Conservation (phyloP, 2,113 vertebrate genomes). For the Pleuronectes platessa region DNA sequence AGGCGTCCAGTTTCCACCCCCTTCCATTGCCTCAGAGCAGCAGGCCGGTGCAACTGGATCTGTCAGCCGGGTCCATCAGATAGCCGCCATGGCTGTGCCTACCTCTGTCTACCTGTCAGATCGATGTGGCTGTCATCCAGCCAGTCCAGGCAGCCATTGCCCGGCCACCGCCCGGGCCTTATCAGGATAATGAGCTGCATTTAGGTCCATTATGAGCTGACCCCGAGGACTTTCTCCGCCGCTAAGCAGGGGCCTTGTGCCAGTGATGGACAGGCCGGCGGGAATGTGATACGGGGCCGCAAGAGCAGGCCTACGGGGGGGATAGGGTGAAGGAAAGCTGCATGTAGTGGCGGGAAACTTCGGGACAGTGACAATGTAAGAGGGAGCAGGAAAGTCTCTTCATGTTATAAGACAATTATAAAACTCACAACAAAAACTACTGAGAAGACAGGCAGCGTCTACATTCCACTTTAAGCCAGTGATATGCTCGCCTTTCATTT, state of each 20-base stretch:
- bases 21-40: slow-evolving; percentile 62
- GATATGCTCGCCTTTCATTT: too few relatives aligned
- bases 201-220: slow-evolving; percentile 78
- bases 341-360: slow-evolving; percentile 12
- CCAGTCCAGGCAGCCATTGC: slow-evolving; percentile 72
- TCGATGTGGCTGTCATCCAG: slow-evolving; percentile 73
- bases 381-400: not conserved
- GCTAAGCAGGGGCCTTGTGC: slow-evolving; percentile 72
- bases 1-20: slow-evolving; percentile 72
- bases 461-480: not conserved
- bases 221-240: slow-evolving; percentile 77
- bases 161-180: slow-evolving; percentile 69
- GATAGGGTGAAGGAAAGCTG: slow-evolving; percentile 27
- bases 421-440: not conserved
- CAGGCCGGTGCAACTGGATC: slow-evolving; percentile 73
- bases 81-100: slow-evolving; percentile 61
- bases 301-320: slow-evolving; percentile 32
- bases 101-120: slow-evolving; percentile 71
- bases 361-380: slow-evolving; percentile 10
- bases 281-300: slow-evolving; percentile 67
- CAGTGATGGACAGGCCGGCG: slow-evolving; percentile 75
- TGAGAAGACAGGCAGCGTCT: not conserved
- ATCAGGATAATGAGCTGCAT: slow-evolving; percentile 82
- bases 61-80: slow-evolving; percentile 74
- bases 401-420: not conserved